Evolutionary conservation across 2,888 invertebrate genomes (phyloP), one percentile per base, ranked within the genome.

Genomic region (Diogma glabrata): DNA sequence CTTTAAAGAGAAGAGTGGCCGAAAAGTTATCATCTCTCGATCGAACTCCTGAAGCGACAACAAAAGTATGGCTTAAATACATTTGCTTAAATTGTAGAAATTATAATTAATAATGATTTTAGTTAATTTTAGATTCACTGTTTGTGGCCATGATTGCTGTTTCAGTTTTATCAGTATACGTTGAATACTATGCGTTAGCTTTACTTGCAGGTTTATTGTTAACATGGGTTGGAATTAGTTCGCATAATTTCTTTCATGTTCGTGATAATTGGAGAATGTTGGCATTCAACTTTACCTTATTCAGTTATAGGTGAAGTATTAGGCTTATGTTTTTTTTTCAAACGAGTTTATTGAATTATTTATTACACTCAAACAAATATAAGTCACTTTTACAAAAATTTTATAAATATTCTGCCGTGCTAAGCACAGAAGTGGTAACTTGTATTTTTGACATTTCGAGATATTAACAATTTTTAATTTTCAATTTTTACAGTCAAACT

Each of bases 221-320:
- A 2, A 71, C 75, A 1, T 75, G 80, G 72, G 70, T 77, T 0
- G 69, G 75, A 0, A 74, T 83, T 10, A 73, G 75, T 3, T 76
- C 81, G 1, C 89, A 89, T 63, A 89, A 88, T 64, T 89, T 81
- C 61, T 79, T 87, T 58, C 89, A 89, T 62, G 76, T 78, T 59
- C 77, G 73, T 53, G 81, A 86, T 53, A 87, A 81, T 63, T 85
- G 83, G 75, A 76, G 86, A 52, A 87, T 87, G 83, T 84, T 81
- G 61, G 77, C 84, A 53, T 84, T 85, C 60, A 84, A 87, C 60
- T 67, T 89, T 54, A 74, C 76, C 16, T 63, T 81, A 57, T 72
- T 84, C 74, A 70, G 67, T 56, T 66, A 64, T 49, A n/a, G 48
- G 23, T 23, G 10, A 45, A 46, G 26, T 48, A 4, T 36, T 36